Conservation (phyloP, 64 coral and sea anemone species). For the Montipora efflorescens region DNA sequence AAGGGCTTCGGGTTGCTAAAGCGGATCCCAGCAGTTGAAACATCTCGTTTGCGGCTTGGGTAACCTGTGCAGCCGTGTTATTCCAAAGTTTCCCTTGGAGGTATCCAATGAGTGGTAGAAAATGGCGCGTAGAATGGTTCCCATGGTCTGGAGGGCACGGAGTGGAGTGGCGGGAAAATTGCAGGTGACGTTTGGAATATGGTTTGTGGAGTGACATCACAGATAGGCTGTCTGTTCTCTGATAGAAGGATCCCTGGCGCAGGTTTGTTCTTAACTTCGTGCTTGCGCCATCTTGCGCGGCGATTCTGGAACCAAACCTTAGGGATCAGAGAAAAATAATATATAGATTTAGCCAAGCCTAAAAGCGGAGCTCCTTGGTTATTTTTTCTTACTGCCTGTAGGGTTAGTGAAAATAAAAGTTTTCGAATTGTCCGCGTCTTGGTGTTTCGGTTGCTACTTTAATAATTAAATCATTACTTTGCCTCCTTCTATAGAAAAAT, state of each 20-base stretch:
- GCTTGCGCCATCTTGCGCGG: constrained; percentile 72
- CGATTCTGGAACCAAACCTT: constrained; percentile 90
- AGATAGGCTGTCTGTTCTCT: background rate
- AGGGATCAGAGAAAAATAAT: background rate
- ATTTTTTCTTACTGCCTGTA: too few relatives aligned
- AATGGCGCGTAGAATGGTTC: constrained; percentile 15
- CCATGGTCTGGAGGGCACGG: background rate
- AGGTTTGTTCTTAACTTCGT: constrained; percentile 70
- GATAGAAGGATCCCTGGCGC: constrained; percentile 23
- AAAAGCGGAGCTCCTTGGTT: too few relatives aligned
- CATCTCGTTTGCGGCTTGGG: too few relatives aligned
- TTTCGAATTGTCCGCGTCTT: too few relatives aligned
- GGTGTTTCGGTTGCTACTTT: too few relatives aligned
- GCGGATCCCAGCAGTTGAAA: background rate
- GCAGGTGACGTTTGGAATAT: background rate
- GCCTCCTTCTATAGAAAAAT: too few relatives aligned
- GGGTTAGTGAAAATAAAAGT: too few relatives aligned
- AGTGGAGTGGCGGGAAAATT: background rate
- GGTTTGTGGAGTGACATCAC: background rate
- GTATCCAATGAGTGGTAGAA: background rate
- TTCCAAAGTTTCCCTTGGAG: background rate
- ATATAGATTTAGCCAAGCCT: too few relatives aligned
- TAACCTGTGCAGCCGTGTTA: too few relatives aligned
- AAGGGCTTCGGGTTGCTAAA: background rate
- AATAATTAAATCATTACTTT: too few relatives aligned